Conservation (phyloP, 2,113 vertebrate genomes). For the Bubalus kerabau region DNA sequence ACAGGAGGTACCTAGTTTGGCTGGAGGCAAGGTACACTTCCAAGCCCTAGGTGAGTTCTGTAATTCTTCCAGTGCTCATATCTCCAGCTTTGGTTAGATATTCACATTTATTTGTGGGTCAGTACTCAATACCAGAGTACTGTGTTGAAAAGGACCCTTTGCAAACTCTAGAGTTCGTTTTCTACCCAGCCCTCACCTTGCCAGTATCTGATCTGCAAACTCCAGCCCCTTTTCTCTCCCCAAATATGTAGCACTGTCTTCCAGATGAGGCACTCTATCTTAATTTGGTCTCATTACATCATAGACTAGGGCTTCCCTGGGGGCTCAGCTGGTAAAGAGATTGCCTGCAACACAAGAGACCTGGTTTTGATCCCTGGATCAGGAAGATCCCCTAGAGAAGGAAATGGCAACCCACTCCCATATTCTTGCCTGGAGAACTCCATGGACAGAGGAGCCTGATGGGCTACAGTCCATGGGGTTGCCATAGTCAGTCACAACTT, state of each 20-base stretch:
- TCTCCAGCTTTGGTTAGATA: background rate
- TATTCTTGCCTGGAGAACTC: background rate
- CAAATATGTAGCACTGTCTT: background rate
- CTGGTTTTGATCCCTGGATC: background rate
- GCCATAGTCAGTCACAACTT: background rate
- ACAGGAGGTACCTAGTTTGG: background rate
- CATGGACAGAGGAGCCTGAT: background rate
- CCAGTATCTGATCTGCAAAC: background rate
- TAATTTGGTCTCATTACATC: background rate
- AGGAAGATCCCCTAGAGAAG: background rate
- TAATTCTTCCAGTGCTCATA: background rate
- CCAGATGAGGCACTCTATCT: background rate
- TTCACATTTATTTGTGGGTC: background rate
- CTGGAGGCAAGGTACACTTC: background rate
- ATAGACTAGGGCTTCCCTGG: background rate
- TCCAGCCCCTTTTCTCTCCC: rapidly evolving
- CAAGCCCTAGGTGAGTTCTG: background rate
- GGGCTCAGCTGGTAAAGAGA: background rate
- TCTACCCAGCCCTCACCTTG: background rate
- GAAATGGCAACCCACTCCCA: background rate
- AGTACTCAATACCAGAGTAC: background rate
- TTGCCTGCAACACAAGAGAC: background rate
- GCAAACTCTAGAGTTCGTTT: background rate
- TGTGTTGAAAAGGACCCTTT: background rate
- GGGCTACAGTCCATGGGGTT: background rate